These are phyloP conservation scores for Naja naja DNA, from an alignment of 2,113 vertebrate genomes.

Conservation along the genomic window DNA sequence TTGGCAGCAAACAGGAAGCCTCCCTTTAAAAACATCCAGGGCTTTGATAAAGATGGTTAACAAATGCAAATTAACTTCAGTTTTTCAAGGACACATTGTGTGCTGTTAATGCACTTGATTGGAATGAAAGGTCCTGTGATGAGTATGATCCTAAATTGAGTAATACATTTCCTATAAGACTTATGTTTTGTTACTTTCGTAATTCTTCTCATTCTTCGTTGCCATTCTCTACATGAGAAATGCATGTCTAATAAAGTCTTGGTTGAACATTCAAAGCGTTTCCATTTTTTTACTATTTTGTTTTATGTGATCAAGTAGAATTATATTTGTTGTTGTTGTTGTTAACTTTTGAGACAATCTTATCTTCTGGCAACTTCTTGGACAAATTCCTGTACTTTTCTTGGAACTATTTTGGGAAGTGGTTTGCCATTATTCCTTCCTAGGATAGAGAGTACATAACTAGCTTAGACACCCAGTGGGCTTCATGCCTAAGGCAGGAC, in stretches of 20 bases:
- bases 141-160: not conserved
- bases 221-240: not conserved
- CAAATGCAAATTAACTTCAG: slow-evolving; percentile 45
- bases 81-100: slow-evolving; percentile 25
- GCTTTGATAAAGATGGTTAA: slow-evolving; percentile 35
- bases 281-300: not conserved
- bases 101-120: not conserved
- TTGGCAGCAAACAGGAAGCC: not conserved
- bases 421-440: not conserved
- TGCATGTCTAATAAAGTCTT: not conserved
- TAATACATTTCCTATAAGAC: not conserved
- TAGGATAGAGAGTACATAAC: not conserved
- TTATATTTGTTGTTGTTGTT: not conserved
- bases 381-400: not conserved
- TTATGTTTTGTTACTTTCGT: not conserved
- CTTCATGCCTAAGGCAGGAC: not conserved
- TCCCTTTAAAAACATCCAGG: slow-evolving; percentile 32
- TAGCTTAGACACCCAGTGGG: not conserved
- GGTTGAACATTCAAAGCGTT: not conserved
- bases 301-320: not conserved
- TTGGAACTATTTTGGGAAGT: not conserved
- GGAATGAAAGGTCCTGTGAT: not conserved
- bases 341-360: not conserved
- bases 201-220: not conserved
- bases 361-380: not conserved